Percentiles rank a stretch among this genome's conserved stretches.
Conservation (phyloP, 2,888 invertebrate species). For the Xestia rhomboidea region DNA sequence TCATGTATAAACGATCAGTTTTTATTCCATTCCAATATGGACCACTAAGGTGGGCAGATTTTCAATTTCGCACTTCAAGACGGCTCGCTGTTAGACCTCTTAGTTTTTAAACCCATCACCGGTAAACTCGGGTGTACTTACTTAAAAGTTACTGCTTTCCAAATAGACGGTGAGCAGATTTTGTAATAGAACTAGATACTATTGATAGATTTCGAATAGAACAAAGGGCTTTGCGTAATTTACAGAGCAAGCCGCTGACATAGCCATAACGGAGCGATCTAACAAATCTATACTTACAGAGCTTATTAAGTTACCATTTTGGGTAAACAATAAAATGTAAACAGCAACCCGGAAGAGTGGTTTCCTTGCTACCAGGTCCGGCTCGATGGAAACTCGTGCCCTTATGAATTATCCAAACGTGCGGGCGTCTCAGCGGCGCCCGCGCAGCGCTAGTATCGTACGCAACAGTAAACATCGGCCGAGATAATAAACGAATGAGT, state of each 20-base stretch:
- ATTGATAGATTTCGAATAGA: slow-evolving; percentile 56
- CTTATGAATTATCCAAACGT: slow-evolving; percentile 89
- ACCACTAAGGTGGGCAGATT: slow-evolving; percentile 82
- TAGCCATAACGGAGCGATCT: slow-evolving; percentile 53
- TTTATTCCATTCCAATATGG: slow-evolving; percentile 84
- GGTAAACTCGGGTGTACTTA: slow-evolving; percentile 46
- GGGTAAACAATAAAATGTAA: slow-evolving; percentile 70
- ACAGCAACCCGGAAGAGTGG: slow-evolving; percentile 80
- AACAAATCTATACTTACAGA: slow-evolving; percentile 67
- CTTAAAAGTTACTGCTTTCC: slow-evolving; percentile 55
- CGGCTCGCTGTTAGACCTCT: slow-evolving; percentile 64
- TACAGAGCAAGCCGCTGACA: slow-evolving; percentile 40
- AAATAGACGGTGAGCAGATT: slow-evolving; percentile 61
- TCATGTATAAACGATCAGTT: slow-evolving; percentile 81
- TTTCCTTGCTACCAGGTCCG: slow-evolving; percentile 71
- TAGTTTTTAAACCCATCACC: slow-evolving; percentile 49
- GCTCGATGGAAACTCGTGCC: slow-evolving; percentile 75
- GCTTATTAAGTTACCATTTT: slow-evolving; percentile 76
- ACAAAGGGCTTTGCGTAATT: slow-evolving; percentile 70
- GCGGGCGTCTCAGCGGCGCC: slow-evolving; percentile 83
- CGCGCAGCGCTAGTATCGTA: slow-evolving; percentile 71
- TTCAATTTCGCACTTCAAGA: slow-evolving; percentile 75
- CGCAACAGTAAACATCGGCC: slow-evolving; percentile 79
- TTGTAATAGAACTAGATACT: slow-evolving; percentile 62
- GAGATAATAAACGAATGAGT: slow-evolving; percentile 80